Evolutionary conservation across 2,797 vertebrate species (phyloP).

Genomic region (Numenius phaeopus): DNA sequence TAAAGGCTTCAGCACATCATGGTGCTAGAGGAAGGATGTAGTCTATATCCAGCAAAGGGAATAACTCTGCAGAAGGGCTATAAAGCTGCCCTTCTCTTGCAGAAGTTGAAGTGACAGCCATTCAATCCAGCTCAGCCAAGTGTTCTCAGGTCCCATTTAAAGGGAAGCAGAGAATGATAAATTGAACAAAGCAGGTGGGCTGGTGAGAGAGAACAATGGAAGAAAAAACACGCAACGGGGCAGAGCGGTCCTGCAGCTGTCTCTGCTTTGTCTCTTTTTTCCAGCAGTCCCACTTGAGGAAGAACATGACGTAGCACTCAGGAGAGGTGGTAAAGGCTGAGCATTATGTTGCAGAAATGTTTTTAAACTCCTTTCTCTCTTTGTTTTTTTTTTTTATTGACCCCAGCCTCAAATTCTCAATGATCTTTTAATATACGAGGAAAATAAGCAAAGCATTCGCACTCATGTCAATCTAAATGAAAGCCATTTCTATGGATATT

Average conservation of each 20-base stretch:
- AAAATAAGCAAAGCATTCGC: constrained; percentile 35
- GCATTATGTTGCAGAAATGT: not conserved
- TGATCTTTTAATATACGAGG: not conserved
- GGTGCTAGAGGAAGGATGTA: not conserved
- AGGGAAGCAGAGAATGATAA: constrained; percentile 17
- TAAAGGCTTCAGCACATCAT: not conserved
- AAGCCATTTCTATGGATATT: not conserved
- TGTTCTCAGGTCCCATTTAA: constrained; percentile 10
- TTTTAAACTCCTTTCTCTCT: not conserved
- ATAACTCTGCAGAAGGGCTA: not conserved
- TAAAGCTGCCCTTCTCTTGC: not conserved
- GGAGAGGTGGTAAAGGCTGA: not conserved
- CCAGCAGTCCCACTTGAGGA: not conserved
- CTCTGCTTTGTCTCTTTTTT: not conserved
- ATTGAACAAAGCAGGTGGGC: not conserved
- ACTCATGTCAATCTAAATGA: constrained; percentile 29
- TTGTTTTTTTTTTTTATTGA: not conserved
- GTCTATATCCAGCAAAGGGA: not conserved
- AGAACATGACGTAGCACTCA: not conserved
- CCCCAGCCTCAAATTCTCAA: not conserved
- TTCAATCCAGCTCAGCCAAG: not conserved
- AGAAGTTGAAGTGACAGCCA: not conserved
- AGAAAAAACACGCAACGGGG: not conserved
- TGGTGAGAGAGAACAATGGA: not conserved
- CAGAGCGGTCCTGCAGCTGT: not conserved